Percentiles rank a stretch among this genome's conserved stretches.
Conservation (phyloP, 2,113 vertebrate genomes). For the Glareola pratincola region DNA sequence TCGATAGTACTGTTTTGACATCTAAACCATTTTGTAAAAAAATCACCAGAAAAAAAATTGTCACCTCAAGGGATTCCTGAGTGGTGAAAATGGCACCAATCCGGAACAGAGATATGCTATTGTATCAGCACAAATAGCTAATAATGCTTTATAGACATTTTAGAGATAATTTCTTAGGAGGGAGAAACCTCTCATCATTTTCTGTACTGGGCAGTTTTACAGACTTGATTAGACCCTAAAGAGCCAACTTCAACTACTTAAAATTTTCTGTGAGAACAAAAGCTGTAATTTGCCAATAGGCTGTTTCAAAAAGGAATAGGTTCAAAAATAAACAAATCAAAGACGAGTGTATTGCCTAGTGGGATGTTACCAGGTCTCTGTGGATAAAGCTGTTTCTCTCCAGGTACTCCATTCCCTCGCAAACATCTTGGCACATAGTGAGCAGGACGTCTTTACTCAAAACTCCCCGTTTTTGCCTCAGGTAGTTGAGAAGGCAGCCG, state of each 20-base stretch:
- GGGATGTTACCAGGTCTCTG: conserved; percentile 82
- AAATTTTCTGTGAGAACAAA: neutral
- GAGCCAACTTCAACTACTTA: neutral
- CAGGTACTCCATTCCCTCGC: conserved; percentile 91
- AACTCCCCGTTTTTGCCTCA: conserved; percentile 81
- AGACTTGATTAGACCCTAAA: neutral
- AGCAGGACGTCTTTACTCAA: conserved; percentile 78
- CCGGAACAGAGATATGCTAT: neutral
- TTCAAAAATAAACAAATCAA: neutral
- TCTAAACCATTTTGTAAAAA: neutral
- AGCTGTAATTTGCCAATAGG: neutral
- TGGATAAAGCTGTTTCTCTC: conserved; percentile 90
- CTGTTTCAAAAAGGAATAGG: neutral
- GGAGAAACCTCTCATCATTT: neutral
- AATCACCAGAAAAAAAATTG: neutral
- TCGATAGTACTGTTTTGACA: neutral
- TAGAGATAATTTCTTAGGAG: neutral
- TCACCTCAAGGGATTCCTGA: neutral
- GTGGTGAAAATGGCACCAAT: neutral
- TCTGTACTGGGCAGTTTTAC: neutral
- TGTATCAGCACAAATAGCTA: neutral
- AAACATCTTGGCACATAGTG: conserved; percentile 88
- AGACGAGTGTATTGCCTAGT: neutral
- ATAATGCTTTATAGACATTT: neutral
- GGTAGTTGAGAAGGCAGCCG: conserved; percentile 89